Conservation (phyloP, 1,140 invertebrate species). For the Eumeta japonica region DNA sequence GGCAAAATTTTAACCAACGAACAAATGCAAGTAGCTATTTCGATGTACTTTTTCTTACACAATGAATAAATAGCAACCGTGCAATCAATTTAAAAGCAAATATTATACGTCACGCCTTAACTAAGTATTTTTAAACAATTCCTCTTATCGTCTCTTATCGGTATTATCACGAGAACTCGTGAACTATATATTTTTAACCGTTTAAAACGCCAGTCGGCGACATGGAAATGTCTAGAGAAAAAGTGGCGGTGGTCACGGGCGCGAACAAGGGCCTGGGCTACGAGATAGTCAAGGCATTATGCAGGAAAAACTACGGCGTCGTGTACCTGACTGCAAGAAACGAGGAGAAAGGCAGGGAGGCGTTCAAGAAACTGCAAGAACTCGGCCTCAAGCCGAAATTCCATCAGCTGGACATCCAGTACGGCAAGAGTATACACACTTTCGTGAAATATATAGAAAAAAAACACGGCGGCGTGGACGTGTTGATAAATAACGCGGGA, state of each 20-base stretch:
- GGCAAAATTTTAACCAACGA: too few species aligned
- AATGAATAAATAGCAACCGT: too few species aligned
- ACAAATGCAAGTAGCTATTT: too few species aligned
- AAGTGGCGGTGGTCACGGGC: constrained; percentile 65
- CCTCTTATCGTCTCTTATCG: too few species aligned
- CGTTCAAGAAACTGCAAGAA: constrained; percentile 59
- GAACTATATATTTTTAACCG: too few species aligned
- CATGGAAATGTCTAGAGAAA: constrained; percentile 24
- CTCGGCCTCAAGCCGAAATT: constrained; percentile 55
- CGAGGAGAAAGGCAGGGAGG: constrained; percentile 56
- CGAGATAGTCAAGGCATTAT: constrained; percentile 67
- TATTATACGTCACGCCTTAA: too few species aligned
- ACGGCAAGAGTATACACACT: constrained; percentile 59
- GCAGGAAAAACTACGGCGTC: constrained; percentile 60
- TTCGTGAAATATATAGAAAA: constrained; percentile 61
- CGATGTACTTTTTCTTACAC: too few species aligned
- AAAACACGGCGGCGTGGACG: constrained; percentile 70
- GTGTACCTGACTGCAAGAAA: constrained; percentile 67
- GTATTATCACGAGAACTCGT: too few species aligned
- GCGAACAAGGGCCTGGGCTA: constrained; percentile 77
- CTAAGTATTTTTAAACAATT: too few species aligned
- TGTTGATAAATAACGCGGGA: constrained; percentile 84
- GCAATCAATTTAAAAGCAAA: too few species aligned
- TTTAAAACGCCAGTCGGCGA: too few species aligned
- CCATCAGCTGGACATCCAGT: constrained; percentile 70